Evolutionary conservation across 2,113 vertebrate genomes (phyloP).

Genomic region (Percopsis transmontana): DNA sequence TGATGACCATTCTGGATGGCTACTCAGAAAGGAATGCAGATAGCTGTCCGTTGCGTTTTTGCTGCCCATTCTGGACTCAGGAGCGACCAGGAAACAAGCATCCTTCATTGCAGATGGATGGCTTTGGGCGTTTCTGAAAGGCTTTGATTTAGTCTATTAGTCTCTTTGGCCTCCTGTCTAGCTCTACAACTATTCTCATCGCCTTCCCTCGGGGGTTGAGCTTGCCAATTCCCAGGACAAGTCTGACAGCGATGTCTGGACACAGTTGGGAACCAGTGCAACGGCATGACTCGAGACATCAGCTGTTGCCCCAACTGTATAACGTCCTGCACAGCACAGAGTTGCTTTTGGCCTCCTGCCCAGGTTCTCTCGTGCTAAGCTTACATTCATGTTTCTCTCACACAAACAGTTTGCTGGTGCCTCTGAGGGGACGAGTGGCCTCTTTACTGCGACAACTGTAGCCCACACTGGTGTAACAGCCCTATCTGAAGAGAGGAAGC

Average conservation of each 20-base stretch:
- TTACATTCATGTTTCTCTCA: constrained; percentile 75
- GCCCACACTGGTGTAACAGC: constrained; percentile 60
- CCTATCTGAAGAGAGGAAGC: constrained; percentile 40
- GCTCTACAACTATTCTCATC: constrained; percentile 60
- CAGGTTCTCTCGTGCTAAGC: constrained; percentile 71
- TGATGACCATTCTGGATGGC: constrained; percentile 42
- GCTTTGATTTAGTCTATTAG: constrained; percentile 59
- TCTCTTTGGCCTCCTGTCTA: constrained; percentile 59
- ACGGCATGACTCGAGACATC: constrained; percentile 70
- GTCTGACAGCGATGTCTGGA: constrained; percentile 73
- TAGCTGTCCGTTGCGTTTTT: constrained; percentile 63
- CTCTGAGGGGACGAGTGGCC: constrained; percentile 59
- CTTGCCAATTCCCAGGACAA: constrained; percentile 79
- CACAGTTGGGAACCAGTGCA: constrained; percentile 73
- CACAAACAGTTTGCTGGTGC: constrained; percentile 66
- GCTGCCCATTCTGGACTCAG: constrained; percentile 59
- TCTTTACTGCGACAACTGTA: constrained; percentile 64
- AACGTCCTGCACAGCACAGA: constrained; percentile 62
- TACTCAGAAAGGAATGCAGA: constrained; percentile 61
- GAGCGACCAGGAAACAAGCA: constrained; percentile 37
- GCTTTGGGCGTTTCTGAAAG: constrained; percentile 58
- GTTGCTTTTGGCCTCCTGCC: constrained; percentile 73
- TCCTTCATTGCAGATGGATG: constrained; percentile 60
- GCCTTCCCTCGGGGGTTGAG: constrained; percentile 71
- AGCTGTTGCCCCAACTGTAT: constrained; percentile 79